Conservation (phyloP, 2,113 vertebrate species). For the Pan troglodytes region DNA sequence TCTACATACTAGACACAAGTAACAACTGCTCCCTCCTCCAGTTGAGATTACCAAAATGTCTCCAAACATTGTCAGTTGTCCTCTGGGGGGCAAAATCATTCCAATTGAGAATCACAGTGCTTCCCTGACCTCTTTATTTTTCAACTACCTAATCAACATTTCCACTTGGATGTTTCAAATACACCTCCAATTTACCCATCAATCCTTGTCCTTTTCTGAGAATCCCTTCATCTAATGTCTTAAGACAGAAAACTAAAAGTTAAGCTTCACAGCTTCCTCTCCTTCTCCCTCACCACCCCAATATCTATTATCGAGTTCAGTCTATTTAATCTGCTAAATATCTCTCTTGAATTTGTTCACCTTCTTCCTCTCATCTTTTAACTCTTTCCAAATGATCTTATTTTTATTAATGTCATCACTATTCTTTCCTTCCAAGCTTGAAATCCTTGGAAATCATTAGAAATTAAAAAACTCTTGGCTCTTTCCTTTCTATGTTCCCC, state of each 20-base stretch:
- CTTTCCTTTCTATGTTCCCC: background rate
- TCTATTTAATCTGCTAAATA: background rate
- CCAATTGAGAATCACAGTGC: background rate
- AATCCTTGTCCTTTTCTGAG: background rate
- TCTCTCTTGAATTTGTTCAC: background rate
- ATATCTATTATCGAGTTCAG: background rate
- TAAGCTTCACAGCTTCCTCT: background rate
- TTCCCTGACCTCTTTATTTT: background rate
- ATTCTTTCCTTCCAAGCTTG: background rate
- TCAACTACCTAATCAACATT: background rate
- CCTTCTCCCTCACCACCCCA: background rate
- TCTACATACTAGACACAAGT: background rate
- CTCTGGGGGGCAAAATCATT: background rate
- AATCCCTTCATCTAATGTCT: background rate
- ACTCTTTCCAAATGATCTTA: background rate
- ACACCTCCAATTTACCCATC: background rate
- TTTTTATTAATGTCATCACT: background rate
- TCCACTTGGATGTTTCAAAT: constrained; percentile 7
- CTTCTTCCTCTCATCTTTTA: background rate
- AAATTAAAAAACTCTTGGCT: background rate
- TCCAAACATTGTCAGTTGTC: background rate
- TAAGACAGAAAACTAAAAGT: background rate
- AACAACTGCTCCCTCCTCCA: background rate
- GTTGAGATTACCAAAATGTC: background rate
- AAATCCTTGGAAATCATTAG: background rate